Conservation (phyloP, 2,888 invertebrate species). For the Folsomia candida region DNA sequence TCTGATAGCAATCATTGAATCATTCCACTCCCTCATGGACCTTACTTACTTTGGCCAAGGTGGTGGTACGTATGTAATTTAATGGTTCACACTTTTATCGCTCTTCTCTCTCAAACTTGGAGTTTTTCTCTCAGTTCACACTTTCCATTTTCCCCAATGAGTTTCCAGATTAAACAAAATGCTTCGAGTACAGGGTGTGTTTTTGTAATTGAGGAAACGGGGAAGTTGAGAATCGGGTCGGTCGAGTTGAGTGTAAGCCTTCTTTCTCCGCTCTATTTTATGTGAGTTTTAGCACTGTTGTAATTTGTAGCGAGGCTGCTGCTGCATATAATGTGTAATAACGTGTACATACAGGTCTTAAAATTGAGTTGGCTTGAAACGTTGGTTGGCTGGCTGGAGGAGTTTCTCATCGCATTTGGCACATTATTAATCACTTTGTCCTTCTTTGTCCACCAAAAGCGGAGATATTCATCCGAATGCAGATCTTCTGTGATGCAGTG, state of each 20-base stretch:
- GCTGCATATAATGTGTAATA: too few species aligned
- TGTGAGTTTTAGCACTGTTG: too few species aligned
- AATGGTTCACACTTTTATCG: not conserved
- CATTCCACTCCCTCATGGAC: too few species aligned
- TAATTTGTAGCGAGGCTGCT: not conserved
- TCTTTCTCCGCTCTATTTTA: conserved; percentile 5
- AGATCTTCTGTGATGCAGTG: too few species aligned
- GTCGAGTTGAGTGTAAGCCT: too few species aligned
- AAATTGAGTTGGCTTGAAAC: too few species aligned
- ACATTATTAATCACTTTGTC: conserved; percentile 46
- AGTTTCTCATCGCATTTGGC: conserved; percentile 42
- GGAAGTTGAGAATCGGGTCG: not conserved
- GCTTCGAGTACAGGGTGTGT: not conserved
- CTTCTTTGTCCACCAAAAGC: conserved; percentile 15
- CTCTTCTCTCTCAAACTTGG: not conserved
- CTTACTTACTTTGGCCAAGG: not conserved
- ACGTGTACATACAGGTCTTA: too few species aligned
- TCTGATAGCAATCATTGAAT: not conserved
- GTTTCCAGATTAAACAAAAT: conserved; percentile 9
- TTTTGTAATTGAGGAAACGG: not conserved
- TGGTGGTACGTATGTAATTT: not conserved
- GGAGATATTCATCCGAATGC: too few species aligned
- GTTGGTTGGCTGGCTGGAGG: too few species aligned
- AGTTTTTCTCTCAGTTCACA: conserved; percentile 15
- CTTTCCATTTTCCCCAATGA: conserved; percentile 13